Evolutionary conservation across 2,888 invertebrate genomes (phyloP), one percentile per base, ranked within the genome.

Genomic region (Coleophora deauratella): DNA sequence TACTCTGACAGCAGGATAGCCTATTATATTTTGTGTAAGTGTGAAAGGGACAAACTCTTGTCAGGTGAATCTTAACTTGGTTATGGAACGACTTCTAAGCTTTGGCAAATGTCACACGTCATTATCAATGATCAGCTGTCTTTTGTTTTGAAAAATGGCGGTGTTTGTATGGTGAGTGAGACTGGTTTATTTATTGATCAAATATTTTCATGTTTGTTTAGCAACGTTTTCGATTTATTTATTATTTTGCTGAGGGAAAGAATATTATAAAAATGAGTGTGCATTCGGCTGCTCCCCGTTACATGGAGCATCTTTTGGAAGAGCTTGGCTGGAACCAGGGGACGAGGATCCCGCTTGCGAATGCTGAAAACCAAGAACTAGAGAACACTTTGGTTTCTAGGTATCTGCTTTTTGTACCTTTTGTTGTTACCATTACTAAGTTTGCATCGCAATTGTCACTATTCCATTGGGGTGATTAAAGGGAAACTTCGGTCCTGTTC

Each of bases 311-410:
- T 54, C 80, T 93, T 43, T 72, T 94, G 44, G 88, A 88, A 51
- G 87, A 90, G 52, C 79, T 93, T 44, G 93, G 93, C 2, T 93
- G 93, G 91, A 87, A 88, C 42, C 89, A 91, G 58, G 93, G 94
- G 6, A 92, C 93, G 45, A 91, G 91, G 59, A 88, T 93, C 54
- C 95, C 95, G 2, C 88, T 95, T 47, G 93, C 95, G 1, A 93
- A 92, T 75, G 87, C 89, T 34, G 91, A 91, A 58, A 95, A 95
- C 43, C 75, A 81, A 56, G 60, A 57, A 36, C 54, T 79, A 30
- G 86, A 86, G 64, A 62, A 59, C 15, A 47, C 67, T 14, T 55
- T 86, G 13, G 75, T 82, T 45, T 50, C 66, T 10, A 77, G 82
- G 86, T 84, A 55, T 36, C 4, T 10, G 10, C 11, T 32, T 33